These are phyloP conservation scores for Mycteria americana DNA, from an alignment of 2,797 vertebrate genomes.

Conservation along the genomic window DNA sequence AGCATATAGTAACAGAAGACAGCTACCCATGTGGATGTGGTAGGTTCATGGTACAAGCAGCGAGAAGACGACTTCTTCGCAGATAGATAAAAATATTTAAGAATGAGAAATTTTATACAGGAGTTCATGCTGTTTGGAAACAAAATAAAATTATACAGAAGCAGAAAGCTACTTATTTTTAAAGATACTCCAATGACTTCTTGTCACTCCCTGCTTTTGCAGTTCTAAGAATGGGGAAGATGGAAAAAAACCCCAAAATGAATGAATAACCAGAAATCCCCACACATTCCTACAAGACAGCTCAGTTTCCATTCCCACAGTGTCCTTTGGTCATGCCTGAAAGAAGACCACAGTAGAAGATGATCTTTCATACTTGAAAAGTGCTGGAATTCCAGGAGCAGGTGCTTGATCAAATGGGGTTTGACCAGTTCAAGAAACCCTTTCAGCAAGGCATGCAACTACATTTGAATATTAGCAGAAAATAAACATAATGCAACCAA, in stretches of 20 bases:
- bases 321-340: not conserved
- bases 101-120: not conserved
- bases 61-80: not conserved
- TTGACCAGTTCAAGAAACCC: not conserved
- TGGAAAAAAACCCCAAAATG: not conserved
- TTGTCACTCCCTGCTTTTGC: not conserved
- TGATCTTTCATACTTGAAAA: not conserved
- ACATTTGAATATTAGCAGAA: not conserved
- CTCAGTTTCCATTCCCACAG: not conserved
- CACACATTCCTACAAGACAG: not conserved
- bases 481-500: not conserved
- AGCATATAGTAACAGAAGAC: not conserved
- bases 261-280: not conserved
- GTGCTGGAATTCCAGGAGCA: not conserved
- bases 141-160: not conserved
- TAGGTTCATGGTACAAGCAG: not conserved
- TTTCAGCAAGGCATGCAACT: not conserved
- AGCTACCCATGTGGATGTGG: not conserved
- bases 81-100: not conserved
- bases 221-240: not conserved
- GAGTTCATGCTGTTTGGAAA: not conserved
- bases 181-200: not conserved
- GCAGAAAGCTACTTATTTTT: not conserved
- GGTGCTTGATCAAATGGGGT: not conserved
- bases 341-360: not conserved